phyloP scores from a whole-genome alignment of 2,888 invertebrate genomes.

The Leptothorax acervorum region DNA sequence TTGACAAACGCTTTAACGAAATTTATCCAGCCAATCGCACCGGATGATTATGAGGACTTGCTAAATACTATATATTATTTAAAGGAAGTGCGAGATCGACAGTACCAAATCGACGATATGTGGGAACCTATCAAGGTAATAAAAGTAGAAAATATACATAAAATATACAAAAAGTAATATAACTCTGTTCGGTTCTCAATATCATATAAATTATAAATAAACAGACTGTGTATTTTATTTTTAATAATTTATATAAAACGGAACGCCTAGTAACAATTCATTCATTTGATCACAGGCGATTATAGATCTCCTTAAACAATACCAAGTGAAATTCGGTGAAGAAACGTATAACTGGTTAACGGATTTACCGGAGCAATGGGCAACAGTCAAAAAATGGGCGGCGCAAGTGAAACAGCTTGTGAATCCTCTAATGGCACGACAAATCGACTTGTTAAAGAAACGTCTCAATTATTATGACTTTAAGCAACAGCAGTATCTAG shows the following conservation, averaged over 20 bases:
- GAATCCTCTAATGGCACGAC: slow-evolving; percentile 94
- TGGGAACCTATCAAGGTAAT: slow-evolving; percentile 92
- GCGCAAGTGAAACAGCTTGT: slow-evolving; percentile 94
- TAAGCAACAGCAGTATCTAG: slow-evolving; percentile 91
- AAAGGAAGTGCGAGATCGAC: slow-evolving; percentile 92
- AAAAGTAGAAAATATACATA: slow-evolving; percentile 28
- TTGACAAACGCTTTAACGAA: slow-evolving; percentile 91
- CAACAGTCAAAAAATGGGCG: slow-evolving; percentile 93
- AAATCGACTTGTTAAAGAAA: slow-evolving; percentile 94
- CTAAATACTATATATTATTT: slow-evolving; percentile 94
- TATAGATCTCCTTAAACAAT: slow-evolving; percentile 93
- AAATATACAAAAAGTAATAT: slow-evolving; percentile 15
- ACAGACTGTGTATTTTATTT: not conserved
- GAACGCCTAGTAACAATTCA: not conserved
- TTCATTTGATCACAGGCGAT: slow-evolving; percentile 87
- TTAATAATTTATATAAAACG: slow-evolving; percentile 18
- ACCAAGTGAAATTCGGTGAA: slow-evolving; percentile 95
- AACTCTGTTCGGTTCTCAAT: not conserved
- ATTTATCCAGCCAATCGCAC: slow-evolving; percentile 90
- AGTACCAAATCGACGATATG: slow-evolving; percentile 93
- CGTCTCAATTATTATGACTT: slow-evolving; percentile 93
- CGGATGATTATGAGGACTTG: slow-evolving; percentile 95
- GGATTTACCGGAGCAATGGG: slow-evolving; percentile 96
- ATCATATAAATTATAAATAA: not conserved
- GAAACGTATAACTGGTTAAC: slow-evolving; percentile 88